Evolutionary conservation across 2,888 invertebrate genomes (phyloP).

Genomic region (Plagodis pulveraria): DNA sequence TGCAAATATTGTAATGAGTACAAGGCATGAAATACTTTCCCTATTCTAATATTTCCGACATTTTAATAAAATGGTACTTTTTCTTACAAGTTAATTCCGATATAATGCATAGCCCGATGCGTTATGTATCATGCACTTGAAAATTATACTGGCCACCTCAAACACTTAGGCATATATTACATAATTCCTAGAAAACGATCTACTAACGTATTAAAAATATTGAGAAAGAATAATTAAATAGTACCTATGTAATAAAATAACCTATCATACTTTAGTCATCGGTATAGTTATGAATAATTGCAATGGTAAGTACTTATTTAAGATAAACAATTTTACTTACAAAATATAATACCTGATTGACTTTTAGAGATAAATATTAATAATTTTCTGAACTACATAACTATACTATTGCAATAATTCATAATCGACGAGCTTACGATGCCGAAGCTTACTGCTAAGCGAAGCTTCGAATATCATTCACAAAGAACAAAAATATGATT

Average conservation of each 20-base stretch:
- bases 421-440: too few relatives aligned
- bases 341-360: too few relatives aligned
- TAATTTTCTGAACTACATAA: too few relatives aligned
- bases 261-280: neutral
- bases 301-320: neutral
- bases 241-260: neutral
- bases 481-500: too few relatives aligned
- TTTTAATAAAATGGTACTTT: neutral
- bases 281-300: conserved; percentile 2
- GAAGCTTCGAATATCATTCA: too few relatives aligned
- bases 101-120: too few relatives aligned
- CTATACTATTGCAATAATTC: too few relatives aligned
- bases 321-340: too few relatives aligned
- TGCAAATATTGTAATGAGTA: conserved; percentile 7
- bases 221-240: conserved; percentile 1
- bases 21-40: conserved; percentile 1
- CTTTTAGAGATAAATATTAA: too few relatives aligned
- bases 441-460: too few relatives aligned
- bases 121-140: too few relatives aligned
- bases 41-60: conserved; percentile 3
- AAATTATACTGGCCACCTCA: conserved; percentile 3
- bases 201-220: conserved; percentile 5
- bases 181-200: conserved; percentile 8
- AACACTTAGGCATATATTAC: conserved; percentile 4
- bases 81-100: too few relatives aligned